Percentiles rank a stretch among this genome's conserved stretches.
Evolutionary conservation across 2,113 vertebrate species (phyloP).

Genomic region (Myotis davidii): DNA sequence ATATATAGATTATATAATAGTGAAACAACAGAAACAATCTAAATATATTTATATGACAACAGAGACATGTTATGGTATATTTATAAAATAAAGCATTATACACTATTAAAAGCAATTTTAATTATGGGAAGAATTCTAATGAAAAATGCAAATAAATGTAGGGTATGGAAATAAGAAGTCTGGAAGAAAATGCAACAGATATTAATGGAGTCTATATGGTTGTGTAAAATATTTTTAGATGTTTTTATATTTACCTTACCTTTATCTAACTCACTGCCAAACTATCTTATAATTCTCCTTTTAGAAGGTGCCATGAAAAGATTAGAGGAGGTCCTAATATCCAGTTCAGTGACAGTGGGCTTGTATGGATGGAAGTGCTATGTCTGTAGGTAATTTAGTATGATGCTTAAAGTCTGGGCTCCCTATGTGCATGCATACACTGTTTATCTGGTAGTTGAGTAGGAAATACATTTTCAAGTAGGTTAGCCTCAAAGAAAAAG

Average conservation of each 20-base stretch:
- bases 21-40: not conserved
- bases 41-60: not conserved
- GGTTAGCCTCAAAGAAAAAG: constrained; percentile 34
- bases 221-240: not conserved
- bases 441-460: not conserved
- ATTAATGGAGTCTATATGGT: not conserved
- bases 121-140: not conserved
- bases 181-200: not conserved
- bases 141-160: not conserved
- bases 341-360: not conserved
- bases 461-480: not conserved
- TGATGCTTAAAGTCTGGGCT: not conserved
- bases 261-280: too few species aligned
- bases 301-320: not conserved
- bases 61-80: not conserved
- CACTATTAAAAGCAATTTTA: not conserved
- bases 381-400: not conserved
- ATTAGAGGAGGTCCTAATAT: not conserved
- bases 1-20: not conserved
- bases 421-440: not conserved
- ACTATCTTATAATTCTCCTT: not conserved
- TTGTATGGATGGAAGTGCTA: not conserved
- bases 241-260: constrained; percentile 12
- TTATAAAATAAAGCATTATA: not conserved
- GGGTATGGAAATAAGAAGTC: not conserved